Conservation (phyloP, 2,888 invertebrate species). For the Beris chalybata region DNA sequence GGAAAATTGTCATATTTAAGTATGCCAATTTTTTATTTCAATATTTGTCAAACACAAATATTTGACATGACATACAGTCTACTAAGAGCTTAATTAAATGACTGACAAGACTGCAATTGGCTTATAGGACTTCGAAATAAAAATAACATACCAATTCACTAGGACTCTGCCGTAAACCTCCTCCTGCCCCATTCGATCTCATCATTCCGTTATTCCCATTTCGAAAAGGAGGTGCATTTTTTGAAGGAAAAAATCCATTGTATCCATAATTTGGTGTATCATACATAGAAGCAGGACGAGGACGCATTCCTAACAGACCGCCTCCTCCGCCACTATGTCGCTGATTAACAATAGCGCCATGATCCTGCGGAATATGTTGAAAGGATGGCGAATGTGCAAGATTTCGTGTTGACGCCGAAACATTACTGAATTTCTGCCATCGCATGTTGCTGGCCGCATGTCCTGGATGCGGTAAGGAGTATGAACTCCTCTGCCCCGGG, state of each 20-base stretch:
- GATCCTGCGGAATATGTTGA: constrained; percentile 41
- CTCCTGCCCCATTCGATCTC: constrained; percentile 4
- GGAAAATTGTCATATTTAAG: too few species aligned
- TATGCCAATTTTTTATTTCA: too few species aligned
- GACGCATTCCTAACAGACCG: constrained; percentile 28
- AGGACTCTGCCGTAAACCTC: constrained; percentile 42
- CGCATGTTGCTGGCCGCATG: constrained; percentile 44
- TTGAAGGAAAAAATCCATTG: constrained; percentile 35
- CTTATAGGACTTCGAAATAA: too few species aligned
- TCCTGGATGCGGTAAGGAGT: constrained; percentile 46
- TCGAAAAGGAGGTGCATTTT: constrained; percentile 1
- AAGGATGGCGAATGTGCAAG: constrained; percentile 42
- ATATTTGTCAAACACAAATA: too few species aligned
- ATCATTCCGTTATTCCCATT: constrained; percentile 1
- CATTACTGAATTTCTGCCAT: constrained; percentile 41
- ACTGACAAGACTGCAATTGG: too few species aligned
- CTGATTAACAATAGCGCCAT: constrained; percentile 37
- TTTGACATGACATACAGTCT: too few species aligned
- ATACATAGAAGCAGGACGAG: constrained; percentile 42
- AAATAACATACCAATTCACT: constrained; percentile 44
- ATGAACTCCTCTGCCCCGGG: constrained; percentile 43
- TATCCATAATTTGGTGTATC: constrained; percentile 39
- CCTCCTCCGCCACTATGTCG: constrained; percentile 4
- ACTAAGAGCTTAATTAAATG: too few species aligned
- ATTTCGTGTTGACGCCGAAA: constrained; percentile 39